phyloP scores from a whole-genome alignment of 2,113 vertebrate genomes.

The Onychorhynchus coronatus region DNA sequence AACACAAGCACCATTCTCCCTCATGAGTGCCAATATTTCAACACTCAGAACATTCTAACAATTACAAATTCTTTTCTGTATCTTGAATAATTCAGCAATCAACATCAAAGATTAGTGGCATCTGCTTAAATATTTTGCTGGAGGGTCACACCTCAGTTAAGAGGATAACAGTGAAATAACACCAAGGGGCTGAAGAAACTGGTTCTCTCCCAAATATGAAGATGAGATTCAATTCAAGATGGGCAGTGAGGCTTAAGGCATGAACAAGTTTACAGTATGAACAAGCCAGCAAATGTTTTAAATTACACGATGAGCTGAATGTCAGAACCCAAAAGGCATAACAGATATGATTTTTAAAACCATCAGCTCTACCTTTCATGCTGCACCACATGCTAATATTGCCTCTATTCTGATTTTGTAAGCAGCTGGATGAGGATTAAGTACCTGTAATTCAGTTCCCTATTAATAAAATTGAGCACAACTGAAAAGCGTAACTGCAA shows the following conservation, averaged over 20 bases:
- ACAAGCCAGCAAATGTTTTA: not conserved
- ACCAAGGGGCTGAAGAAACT: not conserved
- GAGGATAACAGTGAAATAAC: not conserved
- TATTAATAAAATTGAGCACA: not conserved
- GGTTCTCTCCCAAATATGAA: not conserved
- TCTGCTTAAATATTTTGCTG: conserved; percentile 10
- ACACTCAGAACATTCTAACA: conserved; percentile 64
- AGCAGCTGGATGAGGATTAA: not conserved
- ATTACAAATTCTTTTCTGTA: conserved; percentile 72
- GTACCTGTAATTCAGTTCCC: not conserved
- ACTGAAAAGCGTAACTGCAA: not conserved
- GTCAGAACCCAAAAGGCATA: not conserved
- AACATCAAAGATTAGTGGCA: conserved; percentile 56
- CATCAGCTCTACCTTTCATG: not conserved
- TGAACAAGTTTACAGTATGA: not conserved
- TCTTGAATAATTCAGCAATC: conserved; percentile 77
- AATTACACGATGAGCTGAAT: not conserved
- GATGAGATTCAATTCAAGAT: not conserved
- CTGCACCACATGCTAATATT: not conserved
- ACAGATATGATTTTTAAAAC: not conserved
- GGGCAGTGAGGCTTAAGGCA: not conserved
- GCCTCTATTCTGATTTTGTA: not conserved
- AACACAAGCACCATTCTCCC: not conserved
- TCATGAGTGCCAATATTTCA: not conserved
- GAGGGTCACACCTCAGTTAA: not conserved